Base-by-base conservation (phyloP, 2,888 invertebrate species). In the Acronicta leporina region DNA sequence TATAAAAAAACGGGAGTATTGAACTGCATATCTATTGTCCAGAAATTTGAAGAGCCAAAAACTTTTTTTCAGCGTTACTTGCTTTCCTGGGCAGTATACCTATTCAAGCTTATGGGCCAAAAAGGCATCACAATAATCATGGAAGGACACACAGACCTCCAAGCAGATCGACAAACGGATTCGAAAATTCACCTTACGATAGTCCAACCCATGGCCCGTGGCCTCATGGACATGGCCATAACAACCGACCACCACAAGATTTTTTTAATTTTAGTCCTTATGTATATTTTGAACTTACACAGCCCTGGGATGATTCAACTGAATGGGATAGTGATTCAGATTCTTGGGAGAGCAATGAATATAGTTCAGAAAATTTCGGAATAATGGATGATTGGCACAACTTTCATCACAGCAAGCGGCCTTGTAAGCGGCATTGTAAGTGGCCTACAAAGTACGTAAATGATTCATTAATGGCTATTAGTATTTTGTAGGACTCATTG, bases 61-160 rank as follows among this genome's bases (percentile, higher is more conserved):
- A 6, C 11, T 25, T 6, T 15, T 51, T 74, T 74, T 14, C 56
- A 74, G 71, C 27, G 38, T 44, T 63, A 10, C 10, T 35, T 13
- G 53, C 42, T 8, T 10, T 61, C 15, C 42, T 71, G n/a, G 58
- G 64, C 41, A 47, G 13, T 14, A 27, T 71, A 35, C 53, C 56
- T 47, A 50, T 61, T 42, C 58, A 74, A 58, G 68, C 58, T 16
- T 46, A 54, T 53, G 59, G 62, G 8, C 35, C 43, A 38, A 66
- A 27, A 61, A 45, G 50, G 43, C 14, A 40, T 11, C 40, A 66
- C 13, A 20, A 13, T 7, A 40, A 27, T 13, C 46, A 11, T 5
- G 30, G 7, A 1, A 2, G 7, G 41, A 3, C 20, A 10, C 48
- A 30, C 1, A 5, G 38, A 5, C n/a, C 20, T 20, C 10, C 25